Conservation (phyloP, 2,888 invertebrate genomes). For the Corbicula japonica region DNA sequence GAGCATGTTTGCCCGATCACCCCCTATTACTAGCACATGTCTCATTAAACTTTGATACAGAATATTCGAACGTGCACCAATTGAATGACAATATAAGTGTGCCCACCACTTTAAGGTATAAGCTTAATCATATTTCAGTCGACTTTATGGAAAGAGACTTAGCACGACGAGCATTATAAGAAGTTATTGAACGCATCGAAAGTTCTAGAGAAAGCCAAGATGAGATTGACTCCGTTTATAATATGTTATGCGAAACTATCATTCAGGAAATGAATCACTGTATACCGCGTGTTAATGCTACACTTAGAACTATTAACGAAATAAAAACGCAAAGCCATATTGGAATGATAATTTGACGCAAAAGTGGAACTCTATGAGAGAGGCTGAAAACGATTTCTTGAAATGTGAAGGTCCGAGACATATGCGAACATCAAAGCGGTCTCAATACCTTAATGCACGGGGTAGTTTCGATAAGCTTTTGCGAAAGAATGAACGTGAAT, state of each 20-base stretch:
- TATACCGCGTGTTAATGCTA: not conserved
- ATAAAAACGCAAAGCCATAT: not conserved
- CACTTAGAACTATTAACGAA: not conserved
- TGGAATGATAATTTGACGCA: conserved; percentile 1
- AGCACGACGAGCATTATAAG: not conserved
- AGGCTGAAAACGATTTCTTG: not conserved
- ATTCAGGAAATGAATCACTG: not conserved
- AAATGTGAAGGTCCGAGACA: not conserved
- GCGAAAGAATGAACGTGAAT: not conserved
- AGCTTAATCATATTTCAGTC: not conserved
- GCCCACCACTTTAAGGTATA: not conserved
- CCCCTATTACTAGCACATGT: too few species aligned
- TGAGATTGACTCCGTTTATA: not conserved
- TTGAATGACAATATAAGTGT: not conserved
- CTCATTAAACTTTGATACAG: too few species aligned
- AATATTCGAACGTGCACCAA: not conserved
- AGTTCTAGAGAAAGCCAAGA: conserved; percentile 1
- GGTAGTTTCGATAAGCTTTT: not conserved
- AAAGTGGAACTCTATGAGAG: conserved; percentile 4
- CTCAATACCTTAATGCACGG: not conserved
- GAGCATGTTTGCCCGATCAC: not conserved
- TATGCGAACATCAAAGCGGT: not conserved
- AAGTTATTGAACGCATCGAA: not conserved
- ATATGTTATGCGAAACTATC: not conserved
- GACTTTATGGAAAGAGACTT: conserved; percentile 5